These are phyloP conservation scores for Pristionchus maxplancki DNA, from an alignment of 2,888 invertebrate genomes.

Conservation along the genomic window DNA sequence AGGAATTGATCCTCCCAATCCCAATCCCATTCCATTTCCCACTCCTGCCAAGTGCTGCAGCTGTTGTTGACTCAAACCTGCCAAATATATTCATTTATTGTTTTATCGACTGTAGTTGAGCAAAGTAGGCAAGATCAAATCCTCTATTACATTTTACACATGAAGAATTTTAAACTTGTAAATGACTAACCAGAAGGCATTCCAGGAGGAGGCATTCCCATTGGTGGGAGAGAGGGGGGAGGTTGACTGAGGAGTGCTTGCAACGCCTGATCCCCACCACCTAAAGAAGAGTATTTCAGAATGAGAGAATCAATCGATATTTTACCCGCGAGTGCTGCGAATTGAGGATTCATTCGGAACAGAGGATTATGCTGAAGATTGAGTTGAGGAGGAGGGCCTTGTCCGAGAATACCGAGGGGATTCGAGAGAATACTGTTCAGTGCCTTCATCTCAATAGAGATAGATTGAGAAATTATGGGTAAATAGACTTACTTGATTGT, in stretches of 20 bases:
- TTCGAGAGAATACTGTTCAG: slow-evolving; percentile 27
- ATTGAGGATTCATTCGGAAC: slow-evolving; percentile 14
- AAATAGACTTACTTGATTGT: slow-evolving; percentile 10
- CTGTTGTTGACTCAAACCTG: slow-evolving; percentile 15
- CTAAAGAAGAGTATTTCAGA: background rate
- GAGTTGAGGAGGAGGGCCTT: slow-evolving; percentile 35
- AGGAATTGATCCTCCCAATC: background rate
- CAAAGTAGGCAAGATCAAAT: too few species aligned
- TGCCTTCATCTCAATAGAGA: slow-evolving; percentile 26
- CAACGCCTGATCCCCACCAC: background rate
- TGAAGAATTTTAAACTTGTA: background rate
- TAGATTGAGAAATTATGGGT: too few species aligned
- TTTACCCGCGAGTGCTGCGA: background rate
- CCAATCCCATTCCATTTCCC: slow-evolving; percentile 22
- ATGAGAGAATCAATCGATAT: background rate
- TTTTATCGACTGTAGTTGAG: too few species aligned
- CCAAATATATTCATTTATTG: background rate
- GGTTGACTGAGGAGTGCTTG: slow-evolving; percentile 37
- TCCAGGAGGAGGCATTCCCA: slow-evolving; percentile 11
- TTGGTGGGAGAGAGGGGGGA: background rate
- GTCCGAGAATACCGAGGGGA: slow-evolving; percentile 8
- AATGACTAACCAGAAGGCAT: background rate
- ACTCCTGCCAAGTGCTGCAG: slow-evolving; percentile 24
- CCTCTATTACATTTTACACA: too few species aligned
- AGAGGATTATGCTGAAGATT: slow-evolving; percentile 33